These are phyloP conservation scores for Gasterosteus aculeatus DNA, from an alignment of 2,113 vertebrate genomes.

Conservation along the genomic window DNA sequence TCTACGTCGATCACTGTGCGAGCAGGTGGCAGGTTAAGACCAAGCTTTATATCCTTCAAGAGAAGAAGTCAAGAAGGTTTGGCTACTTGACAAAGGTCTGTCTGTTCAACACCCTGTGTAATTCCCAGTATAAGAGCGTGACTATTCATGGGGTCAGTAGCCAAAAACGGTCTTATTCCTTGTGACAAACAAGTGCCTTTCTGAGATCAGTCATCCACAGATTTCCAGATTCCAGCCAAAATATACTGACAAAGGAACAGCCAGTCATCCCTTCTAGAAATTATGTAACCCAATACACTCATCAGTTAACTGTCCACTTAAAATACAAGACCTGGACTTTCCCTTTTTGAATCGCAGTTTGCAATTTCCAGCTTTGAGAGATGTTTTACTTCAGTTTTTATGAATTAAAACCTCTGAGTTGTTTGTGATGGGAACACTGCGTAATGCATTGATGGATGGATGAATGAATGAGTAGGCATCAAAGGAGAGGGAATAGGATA, in stretches of 20 bases:
- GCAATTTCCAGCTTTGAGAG: background rate
- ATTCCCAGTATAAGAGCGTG: conserved; percentile 17
- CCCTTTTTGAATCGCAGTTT: background rate
- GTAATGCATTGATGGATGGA: conserved; percentile 1
- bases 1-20: conserved; percentile 6
- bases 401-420: background rate
- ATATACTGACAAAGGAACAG: background rate
- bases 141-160: conserved; percentile 1
- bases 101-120: conserved; percentile 5
- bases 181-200: background rate
- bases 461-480: background rate
- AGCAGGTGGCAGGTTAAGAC: conserved; percentile 50
- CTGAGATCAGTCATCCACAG: background rate
- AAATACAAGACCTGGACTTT: background rate
- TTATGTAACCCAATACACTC: background rate
- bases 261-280: background rate
- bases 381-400: background rate
- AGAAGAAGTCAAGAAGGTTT: conserved; percentile 23
- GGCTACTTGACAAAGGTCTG: conserved; percentile 22
- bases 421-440: conserved; percentile 4
- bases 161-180: background rate
- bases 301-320: conserved; percentile 1
- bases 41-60: conserved; percentile 50
- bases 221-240: background rate
- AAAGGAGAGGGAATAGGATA: background rate